These are phyloP conservation scores for Dolichallabes microphthalmus DNA, from an alignment of 2,113 vertebrate genomes.

Conservation along the genomic window DNA sequence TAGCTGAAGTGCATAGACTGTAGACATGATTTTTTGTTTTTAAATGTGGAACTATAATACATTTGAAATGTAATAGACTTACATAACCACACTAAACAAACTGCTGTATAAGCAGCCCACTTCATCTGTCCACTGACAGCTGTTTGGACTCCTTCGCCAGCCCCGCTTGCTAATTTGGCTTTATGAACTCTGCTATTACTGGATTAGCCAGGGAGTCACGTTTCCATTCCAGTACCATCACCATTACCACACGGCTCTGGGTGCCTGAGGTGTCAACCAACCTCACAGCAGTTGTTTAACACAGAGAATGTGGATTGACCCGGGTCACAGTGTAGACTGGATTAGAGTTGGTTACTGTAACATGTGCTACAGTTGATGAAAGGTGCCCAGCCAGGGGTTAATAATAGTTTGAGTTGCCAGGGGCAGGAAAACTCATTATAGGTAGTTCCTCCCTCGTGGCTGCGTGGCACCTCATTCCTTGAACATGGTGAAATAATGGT, in stretches of 20 bases:
- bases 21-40: too few relatives aligned
- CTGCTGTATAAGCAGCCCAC: neutral
- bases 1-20: too few relatives aligned
- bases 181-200: neutral
- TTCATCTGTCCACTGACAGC: slow-evolving; percentile 4
- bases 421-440: slow-evolving; percentile 50
- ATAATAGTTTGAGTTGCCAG: slow-evolving; percentile 44
- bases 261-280: neutral
- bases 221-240: slow-evolving; percentile 5
- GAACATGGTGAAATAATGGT: slow-evolving; percentile 11
- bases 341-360: slow-evolving; percentile 45
- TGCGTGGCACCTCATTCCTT: neutral
- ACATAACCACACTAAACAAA: neutral
- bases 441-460: slow-evolving; percentile 31
- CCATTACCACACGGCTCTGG: slow-evolving; percentile 3
- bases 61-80: slow-evolving; percentile 5
- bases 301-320: slow-evolving; percentile 55
- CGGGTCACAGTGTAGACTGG: slow-evolving; percentile 26
- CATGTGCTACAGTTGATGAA: slow-evolving; percentile 20
- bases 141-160: neutral
- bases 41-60: too few relatives aligned
- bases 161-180: neutral
- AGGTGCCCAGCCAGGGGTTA: slow-evolving; percentile 35
- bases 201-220: slow-evolving; percentile 5
- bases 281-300: slow-evolving; percentile 48